Base-by-base conservation (phyloP, 2,888 invertebrate genomes). In the Hyposoter dolosus region DNA sequence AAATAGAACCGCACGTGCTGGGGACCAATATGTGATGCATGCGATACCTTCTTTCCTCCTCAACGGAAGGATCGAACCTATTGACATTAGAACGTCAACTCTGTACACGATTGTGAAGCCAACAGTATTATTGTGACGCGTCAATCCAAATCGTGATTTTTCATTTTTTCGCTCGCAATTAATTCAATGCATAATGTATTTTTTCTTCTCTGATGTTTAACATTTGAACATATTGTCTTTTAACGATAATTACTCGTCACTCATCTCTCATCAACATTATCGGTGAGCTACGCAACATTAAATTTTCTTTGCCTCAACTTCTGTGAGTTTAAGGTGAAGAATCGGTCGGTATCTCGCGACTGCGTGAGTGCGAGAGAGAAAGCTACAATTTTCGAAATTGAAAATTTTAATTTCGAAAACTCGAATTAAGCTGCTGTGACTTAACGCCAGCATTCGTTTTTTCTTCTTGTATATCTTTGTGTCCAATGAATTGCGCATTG, bases 181-280 rank as follows among this genome's bases (percentile, higher is more conserved):
- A 28, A 28, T 60, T 60, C 4, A 60, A 56, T 12, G 15, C 1
- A 28, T 28, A 56, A 23, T 10, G n/a, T n/a, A n/a, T 23, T 23
- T 56, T 28, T 56, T 56, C 23, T 53, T 19, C 23, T 28, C 23
- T 12, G 10, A 56, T 23, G 6, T 23, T 56, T 2, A 10, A 10
- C 19, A 56, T 56, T 12, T 1, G 23, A 56, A 23, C 23, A 7
- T 47, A 35, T 35, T 6, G 23, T 17, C 28, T 47, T 69, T 23
- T 9, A 6, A 45, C 50, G 47, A 71, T 71, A 40, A 81, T 81
- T 43, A n/a, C 43, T 47, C 50, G 71, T 65, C 47, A 43, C 50
- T 65, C 28, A 74, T 74, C n/a, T 17, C 32, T 53, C 50, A 80
- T 71, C 40, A 7, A 32, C 63, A 17, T 45, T 23, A 35, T 66